Conservation (phyloP, 2,113 vertebrate species). For the Sterrhoptilus dennistouni region DNA sequence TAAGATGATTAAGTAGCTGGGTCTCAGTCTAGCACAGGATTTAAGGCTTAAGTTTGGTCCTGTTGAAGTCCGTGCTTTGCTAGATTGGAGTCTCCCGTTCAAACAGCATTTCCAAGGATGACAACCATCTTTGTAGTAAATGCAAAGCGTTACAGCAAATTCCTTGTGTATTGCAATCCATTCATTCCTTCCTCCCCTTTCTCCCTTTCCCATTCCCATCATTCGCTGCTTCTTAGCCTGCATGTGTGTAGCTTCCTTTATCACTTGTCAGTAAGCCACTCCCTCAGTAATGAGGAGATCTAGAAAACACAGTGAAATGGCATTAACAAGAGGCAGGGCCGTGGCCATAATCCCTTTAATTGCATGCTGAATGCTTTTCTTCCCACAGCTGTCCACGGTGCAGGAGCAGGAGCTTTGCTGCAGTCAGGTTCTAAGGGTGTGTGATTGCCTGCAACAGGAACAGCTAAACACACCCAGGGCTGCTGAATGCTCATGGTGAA, state of each 20-base stretch:
- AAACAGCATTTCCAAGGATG: background rate
- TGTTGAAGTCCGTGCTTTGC: background rate
- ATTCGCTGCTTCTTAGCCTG: background rate
- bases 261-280: background rate
- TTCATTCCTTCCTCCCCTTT: background rate
- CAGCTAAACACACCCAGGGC: background rate
- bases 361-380: background rate
- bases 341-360: background rate
- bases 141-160: background rate
- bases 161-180: background rate
- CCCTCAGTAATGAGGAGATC: background rate
- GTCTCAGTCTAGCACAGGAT: constrained; percentile 21
- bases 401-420: background rate
- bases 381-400: rapidly evolving
- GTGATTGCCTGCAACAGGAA: background rate
- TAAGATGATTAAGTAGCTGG: background rate
- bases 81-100: background rate
- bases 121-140: background rate
- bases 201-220: background rate
- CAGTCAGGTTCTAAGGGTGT: background rate
- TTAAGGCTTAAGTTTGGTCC: background rate
- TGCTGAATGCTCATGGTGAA: background rate
- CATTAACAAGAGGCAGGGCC: background rate
- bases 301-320: constrained; percentile 31
- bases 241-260: background rate